phyloP scores from a whole-genome alignment of 2,113 vertebrate genomes.

The Trogon melanurus region DNA sequence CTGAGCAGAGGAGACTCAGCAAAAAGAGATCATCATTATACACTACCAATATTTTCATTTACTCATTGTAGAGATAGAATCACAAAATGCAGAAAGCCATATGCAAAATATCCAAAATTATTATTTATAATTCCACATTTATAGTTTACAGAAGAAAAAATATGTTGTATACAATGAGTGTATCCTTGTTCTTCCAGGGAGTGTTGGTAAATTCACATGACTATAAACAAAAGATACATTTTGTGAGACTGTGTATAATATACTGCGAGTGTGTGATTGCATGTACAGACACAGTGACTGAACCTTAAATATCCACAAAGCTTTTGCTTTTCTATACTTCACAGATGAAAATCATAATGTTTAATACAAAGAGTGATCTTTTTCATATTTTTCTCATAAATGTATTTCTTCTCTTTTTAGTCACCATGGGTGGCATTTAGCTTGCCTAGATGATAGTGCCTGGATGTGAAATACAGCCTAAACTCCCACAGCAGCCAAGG shows the following conservation, averaged over 20 bases:
- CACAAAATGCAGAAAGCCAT: neutral
- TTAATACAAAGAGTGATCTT: neutral
- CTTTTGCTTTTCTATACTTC: neutral
- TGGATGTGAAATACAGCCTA: neutral
- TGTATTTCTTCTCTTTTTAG: neutral
- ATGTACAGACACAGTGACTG: neutral
- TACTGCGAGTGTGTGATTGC: neutral
- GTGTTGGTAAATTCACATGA: neutral
- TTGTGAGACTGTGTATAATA: neutral
- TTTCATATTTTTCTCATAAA: neutral
- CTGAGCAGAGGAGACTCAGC: neutral
- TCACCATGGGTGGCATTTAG: neutral
- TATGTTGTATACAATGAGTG: neutral
- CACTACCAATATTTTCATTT: neutral
- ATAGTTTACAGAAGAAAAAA: slow-evolving; percentile 25
- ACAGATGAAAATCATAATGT: neutral
- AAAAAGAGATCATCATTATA: slow-evolving; percentile 16
- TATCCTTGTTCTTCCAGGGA: neutral
- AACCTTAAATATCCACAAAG: neutral
- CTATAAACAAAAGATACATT: slow-evolving; percentile 35
- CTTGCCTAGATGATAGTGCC: neutral
- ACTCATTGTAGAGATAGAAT: neutral
- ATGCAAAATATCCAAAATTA: neutral
- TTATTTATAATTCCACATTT: slow-evolving; percentile 1
- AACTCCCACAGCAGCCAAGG: neutral